These are phyloP conservation scores for Trissolcus basalis DNA, from an alignment of 1,140 invertebrate genomes.

Conservation along the genomic window DNA sequence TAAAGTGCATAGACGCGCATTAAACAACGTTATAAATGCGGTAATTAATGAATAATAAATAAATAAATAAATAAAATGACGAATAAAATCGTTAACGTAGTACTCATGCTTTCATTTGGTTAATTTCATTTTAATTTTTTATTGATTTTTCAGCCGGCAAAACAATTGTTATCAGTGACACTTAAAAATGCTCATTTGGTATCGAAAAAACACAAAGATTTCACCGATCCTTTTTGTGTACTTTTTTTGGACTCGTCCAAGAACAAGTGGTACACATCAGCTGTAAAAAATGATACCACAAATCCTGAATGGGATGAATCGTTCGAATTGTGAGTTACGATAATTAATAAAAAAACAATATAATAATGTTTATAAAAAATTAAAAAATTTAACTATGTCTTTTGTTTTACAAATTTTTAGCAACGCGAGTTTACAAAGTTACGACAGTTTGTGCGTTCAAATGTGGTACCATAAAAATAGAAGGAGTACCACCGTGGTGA, in stretches of 20 bases:
- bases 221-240: conserved; percentile 7
- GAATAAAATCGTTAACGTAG: not conserved
- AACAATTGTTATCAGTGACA: not conserved
- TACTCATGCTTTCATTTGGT: no score
- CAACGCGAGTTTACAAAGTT: not conserved
- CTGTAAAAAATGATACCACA: not conserved
- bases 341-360: not conserved
- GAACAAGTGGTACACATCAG: conserved; percentile 3
- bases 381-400: no score
- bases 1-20: conserved; percentile 3
- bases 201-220: not conserved
- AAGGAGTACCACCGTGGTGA: not conserved
- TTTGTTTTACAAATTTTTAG: not conserved
- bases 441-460: conserved; percentile 6
- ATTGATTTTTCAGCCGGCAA: conserved; percentile 11
- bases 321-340: conserved; percentile 12
- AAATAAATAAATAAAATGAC: not conserved
- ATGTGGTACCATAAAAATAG: conserved; percentile 13
- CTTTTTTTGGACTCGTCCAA: conserved; percentile 10
- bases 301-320: conserved; percentile 9
- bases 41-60: conserved; percentile 2
- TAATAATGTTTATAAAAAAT: no score
- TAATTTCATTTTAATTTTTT: not conserved
- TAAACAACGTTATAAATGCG: conserved; percentile 7
- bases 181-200: conserved; percentile 3